Evolutionary conservation across 2,113 vertebrate genomes (phyloP).

Genomic region (Cairina moschata): DNA sequence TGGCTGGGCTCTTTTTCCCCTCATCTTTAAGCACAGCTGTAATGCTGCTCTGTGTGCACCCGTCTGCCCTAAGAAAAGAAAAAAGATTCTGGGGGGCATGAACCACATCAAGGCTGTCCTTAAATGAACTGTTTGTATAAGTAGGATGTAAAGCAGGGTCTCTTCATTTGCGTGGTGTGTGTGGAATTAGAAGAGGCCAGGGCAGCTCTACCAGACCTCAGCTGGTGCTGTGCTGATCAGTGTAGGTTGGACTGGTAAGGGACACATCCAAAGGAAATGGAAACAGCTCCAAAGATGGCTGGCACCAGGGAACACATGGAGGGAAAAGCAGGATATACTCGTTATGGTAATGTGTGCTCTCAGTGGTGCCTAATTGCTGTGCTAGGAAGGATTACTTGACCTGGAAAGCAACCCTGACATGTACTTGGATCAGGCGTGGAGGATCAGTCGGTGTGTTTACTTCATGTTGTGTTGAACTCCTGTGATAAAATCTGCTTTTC

Average conservation of each 20-base stretch:
- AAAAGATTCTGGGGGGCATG: neutral
- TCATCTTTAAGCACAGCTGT: neutral
- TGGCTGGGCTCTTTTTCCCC: no score
- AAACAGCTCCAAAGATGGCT: fast-evolving
- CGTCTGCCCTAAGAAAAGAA: neutral
- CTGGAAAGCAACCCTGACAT: neutral
- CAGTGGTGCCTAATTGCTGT: neutral
- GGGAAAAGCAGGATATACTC: neutral
- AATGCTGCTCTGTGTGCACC: neutral
- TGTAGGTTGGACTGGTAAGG: fast-evolving
- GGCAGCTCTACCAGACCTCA: fast-evolving
- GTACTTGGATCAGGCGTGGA: neutral
- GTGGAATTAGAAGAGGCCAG: neutral
- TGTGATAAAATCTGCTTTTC: neutral
- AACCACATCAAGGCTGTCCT: neutral
- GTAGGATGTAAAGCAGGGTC: fast-evolving
- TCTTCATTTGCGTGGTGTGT: fast-evolving
- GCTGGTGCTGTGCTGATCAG: fast-evolving
- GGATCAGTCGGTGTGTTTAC: neutral
- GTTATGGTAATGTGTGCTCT: neutral
- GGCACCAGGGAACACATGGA: fast-evolving
- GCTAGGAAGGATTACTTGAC: neutral
- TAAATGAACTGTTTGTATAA: fast-evolving
- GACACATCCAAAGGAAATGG: neutral
- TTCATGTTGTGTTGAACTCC: neutral